A percentile compares a stretch with the other conserved stretches of the same genome.
These are phyloP conservation scores for Brachionus koreanus DNA, from an alignment of 1,140 invertebrate species.

Conservation along the genomic window DNA sequence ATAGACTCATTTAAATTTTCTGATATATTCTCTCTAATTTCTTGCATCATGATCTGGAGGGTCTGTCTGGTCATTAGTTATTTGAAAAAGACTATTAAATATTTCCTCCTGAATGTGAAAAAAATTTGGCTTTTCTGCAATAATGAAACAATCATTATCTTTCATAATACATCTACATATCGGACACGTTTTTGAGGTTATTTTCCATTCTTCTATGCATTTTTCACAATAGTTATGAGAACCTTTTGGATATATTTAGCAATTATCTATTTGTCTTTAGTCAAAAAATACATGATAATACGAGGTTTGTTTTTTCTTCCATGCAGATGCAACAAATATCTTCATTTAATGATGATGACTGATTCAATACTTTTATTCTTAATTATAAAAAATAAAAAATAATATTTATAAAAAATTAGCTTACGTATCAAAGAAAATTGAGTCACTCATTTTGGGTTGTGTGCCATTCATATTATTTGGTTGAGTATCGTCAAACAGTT, in stretches of 20 bases:
- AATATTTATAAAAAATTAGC: not conserved
- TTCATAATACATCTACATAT: conserved; percentile 33
- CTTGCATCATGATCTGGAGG: not conserved
- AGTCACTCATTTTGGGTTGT: not conserved
- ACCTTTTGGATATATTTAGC: not conserved
- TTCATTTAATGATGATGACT: not conserved
- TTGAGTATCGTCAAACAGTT: not conserved
- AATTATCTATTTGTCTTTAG: not conserved
- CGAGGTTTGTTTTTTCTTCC: conserved; percentile 23
- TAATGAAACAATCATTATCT: conserved; percentile 41
- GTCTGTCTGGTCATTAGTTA: not conserved
- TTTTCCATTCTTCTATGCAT: conserved; percentile 44
- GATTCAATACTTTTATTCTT: conserved; percentile 3
- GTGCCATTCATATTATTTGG: not conserved
- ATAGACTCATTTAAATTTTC: not conserved
- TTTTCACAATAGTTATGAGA: conserved; percentile 41
- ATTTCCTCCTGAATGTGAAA: conserved; percentile 42
- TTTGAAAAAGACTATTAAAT: conserved; percentile 36
- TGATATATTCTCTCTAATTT: not conserved
- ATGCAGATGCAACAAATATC: conserved; percentile 41
- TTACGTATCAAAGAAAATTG: not conserved
- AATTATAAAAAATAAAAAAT: not conserved
- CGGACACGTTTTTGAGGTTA: conserved; percentile 40
- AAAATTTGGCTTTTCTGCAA: conserved; percentile 37
- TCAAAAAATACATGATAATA: conserved; percentile 19